Evolutionary conservation across 2,888 invertebrate species (phyloP), one percentile per base, ranked within the genome.

Genomic region (Blomia tropicalis): DNA sequence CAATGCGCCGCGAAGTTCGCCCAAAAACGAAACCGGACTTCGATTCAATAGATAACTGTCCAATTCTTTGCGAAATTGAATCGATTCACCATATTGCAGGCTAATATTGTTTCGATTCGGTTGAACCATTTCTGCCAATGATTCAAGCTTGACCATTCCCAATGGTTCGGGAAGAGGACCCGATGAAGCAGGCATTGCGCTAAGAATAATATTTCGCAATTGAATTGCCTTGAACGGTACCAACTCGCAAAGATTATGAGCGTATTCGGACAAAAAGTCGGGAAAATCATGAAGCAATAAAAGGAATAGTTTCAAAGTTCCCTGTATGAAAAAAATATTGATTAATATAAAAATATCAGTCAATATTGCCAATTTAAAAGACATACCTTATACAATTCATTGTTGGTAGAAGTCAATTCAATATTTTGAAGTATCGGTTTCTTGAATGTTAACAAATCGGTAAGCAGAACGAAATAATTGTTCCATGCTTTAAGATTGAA

Each of bases 171-270:
- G 98, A 54, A 98, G 78, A 7, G 51, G 61, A 1, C 95, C 80
- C 96, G 98, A 98, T 72, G 90, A 92, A 58, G 95, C 80, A 11
- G 98, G 98, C 74, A 95, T 98, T 1, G 98, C 98, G 2, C 95
- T 93, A 66, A 99, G 77, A 61, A 99, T 93, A 63, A 99, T 79
- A 74, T 99, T 99, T 59, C 98, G 81, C 90, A 99, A 91, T 73
- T 82, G 96, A 69, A 98, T 93, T 76, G 98, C 98, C 75, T 98
- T 98, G 2, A 96, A 91, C 54, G 98, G 96, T 70, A 99, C 96
- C 65, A 91, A 93, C 75, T 99, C 98, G 75, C 98, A 96, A 77
- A 99, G 93, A 51, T 90, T 89, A 74, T 96, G 96, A 75, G 98
- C 95, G 75, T 95, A 96, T 74, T 99, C 98, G 75, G 96, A 96